Base-by-base conservation (phyloP, 2,888 invertebrate genomes). In the Drosophila ustulata region DNA sequence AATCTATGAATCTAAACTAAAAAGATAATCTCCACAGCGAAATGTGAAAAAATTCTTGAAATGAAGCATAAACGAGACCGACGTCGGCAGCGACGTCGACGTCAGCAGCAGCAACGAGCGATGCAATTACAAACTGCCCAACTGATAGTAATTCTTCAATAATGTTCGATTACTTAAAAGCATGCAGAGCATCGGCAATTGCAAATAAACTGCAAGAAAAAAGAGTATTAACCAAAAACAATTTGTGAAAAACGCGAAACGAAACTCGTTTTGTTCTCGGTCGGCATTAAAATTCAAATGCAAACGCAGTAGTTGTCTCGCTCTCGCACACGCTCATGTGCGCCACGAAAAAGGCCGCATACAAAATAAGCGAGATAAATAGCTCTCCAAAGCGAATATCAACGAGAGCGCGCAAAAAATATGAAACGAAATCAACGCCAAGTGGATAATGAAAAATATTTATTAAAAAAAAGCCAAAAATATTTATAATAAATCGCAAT, bases 181-280 rank as follows among this genome's bases (percentile, higher is more conserved):
- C 7, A 39, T 59, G 37, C 43, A 26, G 32, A 63, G 46, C 57
- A 53, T 62, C 57, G 53, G 57, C 52, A 51, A 52, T 58, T 25
- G 47, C 28, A 74, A 51, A 58, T 63, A 11, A 43, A 59, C 25
- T 18, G 45, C 47, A 41, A 18, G 63, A 64, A 68, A 68, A 64
- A 41, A 18, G 63, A 66, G 66, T 64, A 18, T 18, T 47, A 62
- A 57, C 11, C 52, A 74, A 70, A 78, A 82, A 73, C 66, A 64
- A 74, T 67, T 78, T 82, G 66, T 83, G 71, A 66, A 80, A 89
- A 89, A 86, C 84, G 89, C 75, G 75, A 88, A 84, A 86, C 49
- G 32, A 80, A 78, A 78, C 82, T 78, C 64, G 82, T 82, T 82
- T 78, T 66, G 70, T 74, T 78, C 75, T 82, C 39, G 39, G 39